Evolutionary conservation across 2,113 vertebrate genomes (phyloP), one percentile per base, ranked within the genome.

Genomic region (Cochlearius cochlearius): DNA sequence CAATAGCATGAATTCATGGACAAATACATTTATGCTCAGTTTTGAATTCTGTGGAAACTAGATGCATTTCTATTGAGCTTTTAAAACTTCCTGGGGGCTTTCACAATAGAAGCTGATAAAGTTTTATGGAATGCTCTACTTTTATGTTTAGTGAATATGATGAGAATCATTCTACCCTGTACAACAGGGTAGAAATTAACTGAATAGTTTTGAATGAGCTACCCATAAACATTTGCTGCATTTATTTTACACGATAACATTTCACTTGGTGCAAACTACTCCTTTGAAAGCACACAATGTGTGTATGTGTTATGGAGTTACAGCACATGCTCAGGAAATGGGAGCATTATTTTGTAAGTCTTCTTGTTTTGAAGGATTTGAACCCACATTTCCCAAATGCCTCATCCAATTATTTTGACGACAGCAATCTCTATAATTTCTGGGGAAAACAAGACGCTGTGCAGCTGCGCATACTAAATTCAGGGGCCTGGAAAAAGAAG

Each of bases 31-130:
- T 80, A 77, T 86, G 67, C 47, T 88, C 41, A 50, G 26, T 80
- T 90, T 95, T 95, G 55, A 96, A 73, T 93, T 90, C 72, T 77
- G n/a, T 45, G 25, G 67, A 80, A 96, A 92, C 8, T 32, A 74
- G 52, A 88, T 86, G 38, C 13, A 38, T 88, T 96, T 86, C 67
- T 92, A 68, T 53, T 58, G 72, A 96, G 94, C 68, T 89, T 96
- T 95, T 96, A 90, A 94, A 92, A 81, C 27, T 83, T 97, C 94
- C 88, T 94, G 67, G 64, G 81, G 90, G 60, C 43, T 94, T 88
- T 92, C 75, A 88, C 88, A 96, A 86, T 83, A 92, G 68, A 12
- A 96, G 43, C 75, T 94, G 88, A 94, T 96, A 94, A 94, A 95
- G 64, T 96, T 94, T 96, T 97, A 93, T 94, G 88, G 88, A 88